Percentiles rank a stretch among this genome's conserved stretches.
phyloP scores from a whole-genome alignment of 2,797 vertebrate species.

The Pipistrellus nathusii region DNA sequence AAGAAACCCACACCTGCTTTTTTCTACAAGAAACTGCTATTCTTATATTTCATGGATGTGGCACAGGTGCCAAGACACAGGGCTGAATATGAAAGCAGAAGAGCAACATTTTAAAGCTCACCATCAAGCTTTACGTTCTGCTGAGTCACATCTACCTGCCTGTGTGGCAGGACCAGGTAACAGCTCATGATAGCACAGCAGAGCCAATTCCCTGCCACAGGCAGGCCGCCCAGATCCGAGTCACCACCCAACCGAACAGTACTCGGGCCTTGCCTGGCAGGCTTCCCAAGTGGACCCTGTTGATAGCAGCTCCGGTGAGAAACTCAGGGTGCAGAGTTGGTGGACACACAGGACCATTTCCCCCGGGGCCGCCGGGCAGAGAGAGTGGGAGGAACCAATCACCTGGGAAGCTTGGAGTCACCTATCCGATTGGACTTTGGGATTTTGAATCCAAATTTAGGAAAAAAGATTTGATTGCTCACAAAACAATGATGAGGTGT shows the following conservation, averaged over 20 bases:
- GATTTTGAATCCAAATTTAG: neutral
- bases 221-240: neutral
- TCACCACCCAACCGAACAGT: neutral
- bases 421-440: neutral
- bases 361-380: neutral
- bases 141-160: neutral
- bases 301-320: neutral
- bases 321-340: neutral
- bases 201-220: neutral
- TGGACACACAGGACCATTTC: neutral
- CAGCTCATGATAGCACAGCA: neutral
- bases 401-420: neutral
- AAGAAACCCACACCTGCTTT: neutral
- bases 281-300: neutral
- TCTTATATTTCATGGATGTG: neutral
- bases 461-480: neutral
- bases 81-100: neutral
- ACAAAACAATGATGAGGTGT: neutral
- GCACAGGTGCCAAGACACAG: neutral
- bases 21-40: neutral
- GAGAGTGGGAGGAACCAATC: neutral
- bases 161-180: neutral
- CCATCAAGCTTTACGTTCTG: neutral
- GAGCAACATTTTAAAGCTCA: neutral
- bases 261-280: neutral